Percentiles rank a stretch among this genome's conserved stretches.
These are phyloP conservation scores for Epinotia brunnichana DNA, from an alignment of 2,888 invertebrate genomes.

Conservation along the genomic window DNA sequence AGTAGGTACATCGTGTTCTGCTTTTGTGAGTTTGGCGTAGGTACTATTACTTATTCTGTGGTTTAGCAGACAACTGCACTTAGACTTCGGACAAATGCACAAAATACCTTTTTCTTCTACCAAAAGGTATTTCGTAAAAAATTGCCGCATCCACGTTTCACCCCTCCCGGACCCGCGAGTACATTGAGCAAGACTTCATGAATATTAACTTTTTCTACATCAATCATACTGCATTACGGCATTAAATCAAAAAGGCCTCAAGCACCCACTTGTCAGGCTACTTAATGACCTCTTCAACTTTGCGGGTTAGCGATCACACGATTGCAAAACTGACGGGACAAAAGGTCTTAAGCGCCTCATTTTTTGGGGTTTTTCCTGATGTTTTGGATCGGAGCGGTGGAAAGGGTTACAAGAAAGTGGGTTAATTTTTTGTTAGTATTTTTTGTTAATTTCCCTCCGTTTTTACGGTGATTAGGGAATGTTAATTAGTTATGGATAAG, in stretches of 20 bases:
- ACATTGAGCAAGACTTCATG: constrained; percentile 74
- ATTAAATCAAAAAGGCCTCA: constrained; percentile 40
- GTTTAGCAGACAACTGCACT: no score
- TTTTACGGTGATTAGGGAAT: constrained; percentile 43
- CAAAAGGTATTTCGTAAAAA: background rate
- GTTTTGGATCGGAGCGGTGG: background rate
- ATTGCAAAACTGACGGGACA: background rate
- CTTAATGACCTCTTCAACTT: constrained; percentile 39
- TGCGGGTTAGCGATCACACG: constrained; percentile 32
- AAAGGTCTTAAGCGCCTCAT: background rate
- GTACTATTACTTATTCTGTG: no score
- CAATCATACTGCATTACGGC: constrained; percentile 66
- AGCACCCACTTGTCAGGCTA: constrained; percentile 43
- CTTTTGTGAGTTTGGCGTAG: no score
- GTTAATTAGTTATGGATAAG: constrained; percentile 42
- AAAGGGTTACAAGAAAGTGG: constrained; percentile 38
- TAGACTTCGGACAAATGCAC: background rate
- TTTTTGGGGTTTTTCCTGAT: background rate
- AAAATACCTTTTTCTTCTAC: background rate
- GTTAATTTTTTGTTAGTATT: constrained; percentile 35
- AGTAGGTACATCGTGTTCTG: no score
- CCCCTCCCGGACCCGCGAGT: constrained; percentile 47
- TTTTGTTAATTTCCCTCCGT: constrained; percentile 42
- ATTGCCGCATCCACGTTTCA: constrained; percentile 45
- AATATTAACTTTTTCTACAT: constrained; percentile 78